Base-by-base conservation (phyloP, 2,888 invertebrate species). In the Scelioninae gen. 1 region DNA sequence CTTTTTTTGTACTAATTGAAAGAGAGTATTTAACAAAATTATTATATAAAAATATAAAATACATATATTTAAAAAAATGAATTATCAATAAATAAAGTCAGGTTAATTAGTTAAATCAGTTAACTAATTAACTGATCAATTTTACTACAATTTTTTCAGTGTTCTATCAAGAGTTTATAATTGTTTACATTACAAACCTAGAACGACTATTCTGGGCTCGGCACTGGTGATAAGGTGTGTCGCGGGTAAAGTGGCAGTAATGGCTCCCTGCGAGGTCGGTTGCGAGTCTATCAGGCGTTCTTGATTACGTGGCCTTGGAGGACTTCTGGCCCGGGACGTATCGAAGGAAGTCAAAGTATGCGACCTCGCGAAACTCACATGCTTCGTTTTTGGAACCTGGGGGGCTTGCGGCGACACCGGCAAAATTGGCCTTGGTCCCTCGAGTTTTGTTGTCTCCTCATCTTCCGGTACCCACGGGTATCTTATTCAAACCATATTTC, bases 301-400 rank as follows among this genome's bases (percentile, higher is more conserved):
- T 72, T 90, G 90, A 86, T 90, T 91, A 78, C 89, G 94, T 53
- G 94, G 93, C 93, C 94, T 93, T 56, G 91, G 90, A 31, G 85
- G 89, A 93, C 93, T 93, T 89, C 87, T 93, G 90, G 85, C 93
- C 86, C 88, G 93, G 81, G 93, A 91, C 63, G 90, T 86, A 87
- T 97, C 97, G 89, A 97, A 97, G 5, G 97, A 97, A 32, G 97
- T 96, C 85, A 97, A 92, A 0, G 97, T 97, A 90, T 97, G 96
- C 5, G 97, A 97, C 75, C 97, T 94, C 56, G 97, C 97, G 90
- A 98, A 98, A 88, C 97, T 97, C 40, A 98, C 98, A 92, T 98
- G 98, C 91, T 98, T 98, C 84, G 96, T 95, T 92, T 96, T 96
- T 86, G 95, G 94, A 82, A 95, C 94, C 88, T 95, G 94, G 68